These are phyloP conservation scores for Cirrhinus molitorella DNA, from an alignment of 2,797 vertebrate genomes.

Conservation along the genomic window DNA sequence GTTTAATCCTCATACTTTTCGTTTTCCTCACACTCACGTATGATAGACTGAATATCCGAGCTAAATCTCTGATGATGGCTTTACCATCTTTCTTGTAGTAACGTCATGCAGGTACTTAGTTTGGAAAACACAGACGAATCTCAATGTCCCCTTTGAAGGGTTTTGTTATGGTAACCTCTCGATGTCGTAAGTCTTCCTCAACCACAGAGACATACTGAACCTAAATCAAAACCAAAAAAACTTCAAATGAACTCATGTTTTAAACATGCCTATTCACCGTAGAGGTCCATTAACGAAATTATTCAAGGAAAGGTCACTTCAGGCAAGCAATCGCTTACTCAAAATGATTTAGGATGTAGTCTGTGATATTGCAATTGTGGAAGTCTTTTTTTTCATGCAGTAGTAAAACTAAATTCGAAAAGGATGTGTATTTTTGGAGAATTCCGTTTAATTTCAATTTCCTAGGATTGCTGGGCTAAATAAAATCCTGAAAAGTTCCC, in stretches of 20 bases:
- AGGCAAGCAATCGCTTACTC: constrained; percentile 13
- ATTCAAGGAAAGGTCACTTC: constrained; percentile 30
- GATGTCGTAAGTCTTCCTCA: constrained; percentile 57
- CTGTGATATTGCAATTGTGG: constrained; percentile 15
- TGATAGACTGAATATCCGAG: constrained; percentile 14
- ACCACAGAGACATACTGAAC: constrained; percentile 40
- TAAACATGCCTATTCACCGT: background rate
- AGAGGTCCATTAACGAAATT: constrained; percentile 36
- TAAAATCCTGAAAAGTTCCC: background rate
- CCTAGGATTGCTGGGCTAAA: constrained; percentile 18
- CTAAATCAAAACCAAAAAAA: constrained; percentile 60
- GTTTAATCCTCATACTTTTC: background rate
- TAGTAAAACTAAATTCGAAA: constrained; percentile 3
- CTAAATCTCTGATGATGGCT: constrained; percentile 52
- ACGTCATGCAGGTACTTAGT: constrained; percentile 47
- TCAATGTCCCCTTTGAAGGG: constrained; percentile 57
- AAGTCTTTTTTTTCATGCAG: background rate
- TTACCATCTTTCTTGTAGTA: constrained; percentile 57
- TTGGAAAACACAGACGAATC: constrained; percentile 43
- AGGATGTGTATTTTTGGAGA: constrained; percentile 21
- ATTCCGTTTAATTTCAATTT: constrained; percentile 23
- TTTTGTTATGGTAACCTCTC: constrained; percentile 62
- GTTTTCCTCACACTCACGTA: background rate
- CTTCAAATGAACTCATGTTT: constrained; percentile 40
- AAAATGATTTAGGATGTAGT: constrained; percentile 21